A percentile compares a stretch with the other conserved stretches of the same genome.
Conservation (phyloP, 2,113 vertebrate genomes). For the Heliornis fulica region DNA sequence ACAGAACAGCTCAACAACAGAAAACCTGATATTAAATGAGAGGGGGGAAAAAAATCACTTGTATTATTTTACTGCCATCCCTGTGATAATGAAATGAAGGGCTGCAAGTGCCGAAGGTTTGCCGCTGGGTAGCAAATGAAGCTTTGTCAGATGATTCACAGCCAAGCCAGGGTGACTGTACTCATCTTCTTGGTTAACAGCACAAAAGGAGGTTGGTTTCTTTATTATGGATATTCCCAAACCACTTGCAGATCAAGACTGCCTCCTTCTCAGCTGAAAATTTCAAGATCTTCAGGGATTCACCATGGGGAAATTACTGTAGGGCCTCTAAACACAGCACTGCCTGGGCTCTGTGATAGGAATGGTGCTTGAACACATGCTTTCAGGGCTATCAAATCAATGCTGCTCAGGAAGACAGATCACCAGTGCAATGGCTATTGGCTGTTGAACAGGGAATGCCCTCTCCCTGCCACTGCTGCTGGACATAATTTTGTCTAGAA, state of each 20-base stretch:
- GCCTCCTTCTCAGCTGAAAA: not conserved
- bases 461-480: not conserved
- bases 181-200: not conserved
- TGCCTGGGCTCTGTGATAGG: not conserved
- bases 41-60: not conserved
- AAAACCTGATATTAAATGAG: slow-evolving; percentile 33
- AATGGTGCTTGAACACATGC: not conserved
- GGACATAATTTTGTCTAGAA: not conserved
- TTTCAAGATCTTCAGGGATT: not conserved
- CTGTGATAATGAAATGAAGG: not conserved
- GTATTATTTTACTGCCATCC: not conserved
- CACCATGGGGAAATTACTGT: not conserved
- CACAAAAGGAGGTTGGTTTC: not conserved
- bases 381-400: not conserved
- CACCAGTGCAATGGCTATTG: not conserved
- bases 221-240: not conserved
- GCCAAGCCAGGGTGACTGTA: not conserved
- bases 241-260: not conserved
- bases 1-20: slow-evolving; percentile 54
- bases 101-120: slow-evolving; percentile 4
- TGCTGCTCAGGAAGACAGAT: not conserved
- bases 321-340: not conserved
- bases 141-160: not conserved
- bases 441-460: not conserved
- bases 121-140: not conserved